Percentiles rank a stretch among this genome's conserved stretches.
These are phyloP conservation scores for Channa argus DNA, from an alignment of 2,113 vertebrate genomes.

Conservation along the genomic window DNA sequence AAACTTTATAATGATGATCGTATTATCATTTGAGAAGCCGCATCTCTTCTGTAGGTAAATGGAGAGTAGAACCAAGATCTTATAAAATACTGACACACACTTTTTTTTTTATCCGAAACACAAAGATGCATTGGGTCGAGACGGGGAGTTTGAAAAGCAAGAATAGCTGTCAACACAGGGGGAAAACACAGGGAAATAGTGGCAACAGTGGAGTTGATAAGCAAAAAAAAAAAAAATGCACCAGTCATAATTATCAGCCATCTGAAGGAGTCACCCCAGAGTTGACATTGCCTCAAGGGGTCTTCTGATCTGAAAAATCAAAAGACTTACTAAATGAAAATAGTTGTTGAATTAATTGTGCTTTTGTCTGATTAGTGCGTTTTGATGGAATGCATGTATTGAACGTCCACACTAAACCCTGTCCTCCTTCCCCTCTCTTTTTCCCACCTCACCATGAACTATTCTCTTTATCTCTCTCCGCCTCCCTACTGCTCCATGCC, in stretches of 20 bases:
- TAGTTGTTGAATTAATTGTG: neutral
- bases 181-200: too few species aligned
- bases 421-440: neutral
- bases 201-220: too few species aligned
- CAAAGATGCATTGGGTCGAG: neutral
- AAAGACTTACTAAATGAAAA: too few species aligned
- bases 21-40: neutral
- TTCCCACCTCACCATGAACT: conserved; percentile 1
- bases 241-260: conserved; percentile 42
- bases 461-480: conserved; percentile 33
- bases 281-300: too few species aligned
- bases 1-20: neutral
- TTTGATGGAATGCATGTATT: neutral
- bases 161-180: too few species aligned
- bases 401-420: neutral
- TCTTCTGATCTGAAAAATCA: too few species aligned
- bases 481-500: neutral
- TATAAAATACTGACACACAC: neutral
- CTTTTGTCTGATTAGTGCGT: neutral
- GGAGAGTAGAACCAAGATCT: too few species aligned
- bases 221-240: conserved; percentile 17
- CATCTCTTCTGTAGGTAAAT: neutral
- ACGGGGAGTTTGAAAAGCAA: neutral
- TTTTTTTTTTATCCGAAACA: neutral
- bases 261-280: conserved; percentile 33